Evolutionary conservation across 1,140 invertebrate genomes (phyloP).

Genomic region (Ruditapes philippinarum): DNA sequence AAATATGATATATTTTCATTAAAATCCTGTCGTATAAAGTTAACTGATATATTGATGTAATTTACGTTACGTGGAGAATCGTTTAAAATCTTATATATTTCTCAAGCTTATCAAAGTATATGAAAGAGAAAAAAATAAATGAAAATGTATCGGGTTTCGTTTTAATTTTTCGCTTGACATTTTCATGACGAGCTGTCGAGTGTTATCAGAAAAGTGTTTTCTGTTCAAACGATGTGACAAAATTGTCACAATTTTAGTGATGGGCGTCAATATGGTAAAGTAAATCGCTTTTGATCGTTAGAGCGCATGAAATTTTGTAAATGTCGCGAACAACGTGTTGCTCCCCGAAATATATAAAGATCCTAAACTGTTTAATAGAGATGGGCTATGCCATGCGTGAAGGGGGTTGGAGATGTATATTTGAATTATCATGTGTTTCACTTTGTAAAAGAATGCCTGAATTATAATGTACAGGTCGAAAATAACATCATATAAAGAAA

Average conservation of each 20-base stretch:
- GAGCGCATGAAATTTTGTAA: neutral
- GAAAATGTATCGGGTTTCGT: slow-evolving; percentile 44
- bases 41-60: neutral
- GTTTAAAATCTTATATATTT: slow-evolving; percentile 36
- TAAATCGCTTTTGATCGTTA: slow-evolving; percentile 6
- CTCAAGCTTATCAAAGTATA: slow-evolving; percentile 4
- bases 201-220: neutral
- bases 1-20: slow-evolving; percentile 1
- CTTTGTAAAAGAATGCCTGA: neutral
- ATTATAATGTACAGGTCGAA: slow-evolving; percentile 2
- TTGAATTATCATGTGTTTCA: slow-evolving; percentile 1
- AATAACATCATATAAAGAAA: slow-evolving; percentile 5
- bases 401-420: neutral
- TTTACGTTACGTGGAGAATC: slow-evolving; percentile 5
- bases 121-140: slow-evolving; percentile 21
- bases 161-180: slow-evolving; percentile 48
- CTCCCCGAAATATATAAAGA: slow-evolving; percentile 6
- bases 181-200: slow-evolving; percentile 7
- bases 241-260: slow-evolving; percentile 31
- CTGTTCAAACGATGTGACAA: slow-evolving; percentile 1
- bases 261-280: slow-evolving; percentile 37
- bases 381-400: neutral
- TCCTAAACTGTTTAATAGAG: neutral
- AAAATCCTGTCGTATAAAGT: neutral
- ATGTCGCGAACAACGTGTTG: neutral